Evolutionary conservation across 2,797 vertebrate species (phyloP), one percentile per base, ranked within the genome.

Genomic region (Fundulus diaphanus): DNA sequence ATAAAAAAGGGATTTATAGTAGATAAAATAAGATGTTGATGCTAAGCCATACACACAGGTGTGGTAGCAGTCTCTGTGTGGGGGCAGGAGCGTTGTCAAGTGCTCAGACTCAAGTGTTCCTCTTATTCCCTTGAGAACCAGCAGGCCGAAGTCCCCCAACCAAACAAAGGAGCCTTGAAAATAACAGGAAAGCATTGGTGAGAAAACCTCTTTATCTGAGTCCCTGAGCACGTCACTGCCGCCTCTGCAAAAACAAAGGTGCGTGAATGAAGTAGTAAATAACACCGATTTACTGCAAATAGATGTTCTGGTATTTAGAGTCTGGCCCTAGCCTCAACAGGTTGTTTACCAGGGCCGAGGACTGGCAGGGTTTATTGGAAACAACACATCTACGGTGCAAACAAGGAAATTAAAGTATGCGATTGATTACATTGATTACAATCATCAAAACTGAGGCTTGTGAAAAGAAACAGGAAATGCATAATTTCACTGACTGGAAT

Each of bases 151-250:
- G 95, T 90, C 96, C 95, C 94, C 92, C 94, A 94, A 95, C 96
- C 94, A 97, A 98, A 99, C 98, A 99, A 99, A 98, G 97, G 97
- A 93, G 95, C 93, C 80, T 91, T 94, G 95, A 96, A 93, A 98
- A 99, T 96, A 99, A 98, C 98, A 99, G 98, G 98, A 99, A 99
- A 95, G 96, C 94, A 94, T 96, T 97, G 97, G 98, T 99, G 98
- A 99, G 97, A 99, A 99, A 98, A 97, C 96, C 96, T 95, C 97
- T 94, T 87, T 95, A 97, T 96, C 96, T 97, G 96, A 96, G 96
- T 97, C 96, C 96, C 96, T 90, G 96, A 96, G 93, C 97, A 97
- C 98, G 97, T 99, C 98, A 99, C 95, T 93, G 90, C 95, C 90
- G 93, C 96, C 96, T 93, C 90, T 94, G 77, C 83, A 92, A 96